Base-by-base conservation (phyloP, 2,113 vertebrate species). In the Apodemus speciosus region DNA sequence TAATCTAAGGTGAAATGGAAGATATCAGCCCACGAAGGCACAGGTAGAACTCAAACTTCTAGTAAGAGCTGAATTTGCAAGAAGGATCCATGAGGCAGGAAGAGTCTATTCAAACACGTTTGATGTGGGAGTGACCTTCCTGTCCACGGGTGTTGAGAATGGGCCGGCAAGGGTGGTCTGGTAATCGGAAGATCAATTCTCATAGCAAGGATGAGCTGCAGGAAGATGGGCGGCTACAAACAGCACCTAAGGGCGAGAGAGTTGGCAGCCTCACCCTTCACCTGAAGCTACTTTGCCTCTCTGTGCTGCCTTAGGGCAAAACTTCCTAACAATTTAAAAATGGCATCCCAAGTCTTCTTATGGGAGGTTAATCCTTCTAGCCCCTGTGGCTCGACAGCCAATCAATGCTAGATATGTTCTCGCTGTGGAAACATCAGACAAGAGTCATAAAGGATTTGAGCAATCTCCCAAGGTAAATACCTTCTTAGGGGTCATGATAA, bases 81-180 rank as follows among this genome's bases (percentile, higher is more conserved):
- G 53, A 71, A 86, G 93, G 84, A 20, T 80, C 71, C 76, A 85
- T n/a, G 68, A 91, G 32, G 53, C 66, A 56, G 80, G 56, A 92
- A 56, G 75, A 75, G 56, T 90, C 40, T 80, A 23, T 71, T 23
- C 58, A 71, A 75, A 84, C 76, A 58, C 3, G 21, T 23, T 75
- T 95, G 83, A 89, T 87, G 92, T 93, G 93, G 75, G 21, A 40
- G 49, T 83, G 86, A 93, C 89, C 75, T 97, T 94, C 73, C 75
- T 81, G 58, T 77, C 75, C 25, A 4, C 3, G 66, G 53, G 85
- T 15, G 32, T 5, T 94, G 60, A 85, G 51, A 62, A 85, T 77
- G 66, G 68, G 7, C 51, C 58, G 16, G 38, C 21, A 66, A 69
- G 56, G 76, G 35, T 20, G 62, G n/a, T 60, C 46, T 56, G 76